Evolutionary conservation across 2,888 invertebrate species (phyloP).

Genomic region (Troilus luridus): DNA sequence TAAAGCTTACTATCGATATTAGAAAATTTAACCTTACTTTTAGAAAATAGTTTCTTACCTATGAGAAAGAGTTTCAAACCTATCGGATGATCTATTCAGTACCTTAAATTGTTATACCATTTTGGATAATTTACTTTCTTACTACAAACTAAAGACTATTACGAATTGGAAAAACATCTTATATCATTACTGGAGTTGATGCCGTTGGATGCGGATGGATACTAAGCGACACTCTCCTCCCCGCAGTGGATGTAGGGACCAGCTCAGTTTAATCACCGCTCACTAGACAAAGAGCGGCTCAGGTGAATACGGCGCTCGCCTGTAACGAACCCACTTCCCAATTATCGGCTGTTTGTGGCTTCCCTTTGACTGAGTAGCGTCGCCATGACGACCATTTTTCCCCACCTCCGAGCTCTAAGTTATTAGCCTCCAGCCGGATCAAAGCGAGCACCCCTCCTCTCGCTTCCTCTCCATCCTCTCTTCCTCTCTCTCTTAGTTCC

Average conservation of each 20-base stretch:
- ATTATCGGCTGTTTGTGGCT: conserved; percentile 58
- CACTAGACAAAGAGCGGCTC: conserved; percentile 46
- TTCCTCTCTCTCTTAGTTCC: conserved; percentile 34
- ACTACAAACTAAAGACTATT: neutral
- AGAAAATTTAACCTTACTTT: too few relatives aligned
- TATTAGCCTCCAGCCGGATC: conserved; percentile 52
- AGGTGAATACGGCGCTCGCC: conserved; percentile 36
- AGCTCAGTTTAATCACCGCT: neutral
- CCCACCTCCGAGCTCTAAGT: neutral
- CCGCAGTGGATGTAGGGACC: neutral
- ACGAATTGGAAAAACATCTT: too few relatives aligned
- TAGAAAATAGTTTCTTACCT: too few relatives aligned
- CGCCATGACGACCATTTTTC: conserved; percentile 48
- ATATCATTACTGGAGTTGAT: neutral
- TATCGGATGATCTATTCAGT: too few relatives aligned
- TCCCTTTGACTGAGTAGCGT: conserved; percentile 50
- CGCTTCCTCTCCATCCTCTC: neutral
- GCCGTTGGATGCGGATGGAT: neutral
- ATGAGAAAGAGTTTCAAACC: too few relatives aligned
- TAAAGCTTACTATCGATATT: too few relatives aligned
- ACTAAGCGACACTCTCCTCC: neutral
- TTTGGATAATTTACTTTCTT: neutral
- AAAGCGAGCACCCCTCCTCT: conserved; percentile 9
- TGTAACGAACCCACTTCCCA: conserved; percentile 51
- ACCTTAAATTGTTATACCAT: too few relatives aligned